A percentile compares a stretch with the other conserved stretches of the same genome.
Evolutionary conservation across 92 coral and sea anemone genomes (phyloP).

Genomic region (Micromussa lordhowensis): DNA sequence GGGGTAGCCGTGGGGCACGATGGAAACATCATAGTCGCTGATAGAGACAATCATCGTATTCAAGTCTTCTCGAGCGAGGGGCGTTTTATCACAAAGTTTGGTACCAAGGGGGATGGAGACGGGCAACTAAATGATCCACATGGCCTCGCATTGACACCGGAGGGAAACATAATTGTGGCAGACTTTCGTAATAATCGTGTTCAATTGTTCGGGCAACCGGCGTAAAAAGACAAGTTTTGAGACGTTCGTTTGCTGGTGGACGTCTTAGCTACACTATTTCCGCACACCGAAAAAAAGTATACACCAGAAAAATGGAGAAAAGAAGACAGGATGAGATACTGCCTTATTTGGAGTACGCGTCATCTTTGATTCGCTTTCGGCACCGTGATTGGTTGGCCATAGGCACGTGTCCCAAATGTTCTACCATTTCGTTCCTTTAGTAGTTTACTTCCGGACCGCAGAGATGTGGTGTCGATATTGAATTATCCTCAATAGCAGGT

Average conservation of each 20-base stretch:
- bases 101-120: slow-evolving; percentile 98
- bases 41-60: slow-evolving; percentile 96
- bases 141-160: slow-evolving; percentile 95
- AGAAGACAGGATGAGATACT: neutral
- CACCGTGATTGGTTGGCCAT: neutral
- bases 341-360: neutral
- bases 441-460: neutral
- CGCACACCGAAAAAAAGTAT: neutral
- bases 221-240: slow-evolving; percentile 10
- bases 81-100: slow-evolving; percentile 92
- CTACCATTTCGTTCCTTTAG: neutral
- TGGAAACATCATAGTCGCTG: slow-evolving; percentile 96
- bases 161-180: slow-evolving; percentile 92
- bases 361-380: neutral
- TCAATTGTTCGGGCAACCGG: slow-evolving; percentile 84
- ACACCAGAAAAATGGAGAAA: neutral
- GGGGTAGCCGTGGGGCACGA: slow-evolving; percentile 99
- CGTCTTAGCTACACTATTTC: neutral
- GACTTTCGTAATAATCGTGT: slow-evolving; percentile 97
- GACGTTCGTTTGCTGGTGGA: neutral
- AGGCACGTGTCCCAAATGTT: neutral
- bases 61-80: slow-evolving; percentile 96
- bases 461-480: neutral
- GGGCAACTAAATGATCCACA: slow-evolving; percentile 99
- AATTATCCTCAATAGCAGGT: too few species aligned